These are phyloP conservation scores for Malurus leucopterus DNA, from an alignment of 2,797 vertebrate genomes.

Conservation along the genomic window DNA sequence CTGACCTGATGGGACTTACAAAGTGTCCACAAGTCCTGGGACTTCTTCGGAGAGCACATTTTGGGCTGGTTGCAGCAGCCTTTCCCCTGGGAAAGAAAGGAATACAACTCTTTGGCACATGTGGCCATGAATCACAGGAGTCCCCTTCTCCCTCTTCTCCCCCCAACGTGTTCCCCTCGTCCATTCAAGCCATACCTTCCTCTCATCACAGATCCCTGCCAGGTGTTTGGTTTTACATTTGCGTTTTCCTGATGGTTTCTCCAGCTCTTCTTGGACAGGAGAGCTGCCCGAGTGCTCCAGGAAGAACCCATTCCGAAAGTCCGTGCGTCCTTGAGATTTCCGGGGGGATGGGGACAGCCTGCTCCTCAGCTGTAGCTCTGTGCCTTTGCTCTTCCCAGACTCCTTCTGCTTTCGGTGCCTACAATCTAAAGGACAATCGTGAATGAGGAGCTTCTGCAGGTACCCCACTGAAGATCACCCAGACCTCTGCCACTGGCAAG, in stretches of 20 bases:
- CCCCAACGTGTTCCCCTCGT: background rate
- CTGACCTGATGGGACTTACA: slow-evolving; percentile 69
- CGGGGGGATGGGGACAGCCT: slow-evolving; percentile 62
- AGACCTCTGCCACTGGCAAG: background rate
- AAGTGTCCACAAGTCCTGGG: slow-evolving; percentile 67
- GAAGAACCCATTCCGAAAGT: slow-evolving; percentile 73
- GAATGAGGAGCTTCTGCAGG: background rate
- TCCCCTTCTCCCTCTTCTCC: background rate
- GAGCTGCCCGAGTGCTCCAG: slow-evolving; percentile 73
- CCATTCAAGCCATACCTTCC: slow-evolving; percentile 56
- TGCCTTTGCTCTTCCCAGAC: slow-evolving; percentile 37
- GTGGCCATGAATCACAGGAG: accelerated
- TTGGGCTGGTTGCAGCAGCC: slow-evolving; percentile 76
- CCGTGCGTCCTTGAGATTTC: slow-evolving; percentile 65
- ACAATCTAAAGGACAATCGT: slow-evolving; percentile 54
- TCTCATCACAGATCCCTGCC: slow-evolving; percentile 70
- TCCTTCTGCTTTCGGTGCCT: slow-evolving; percentile 73
- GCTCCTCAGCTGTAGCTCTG: slow-evolving; percentile 68
- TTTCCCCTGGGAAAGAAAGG: slow-evolving; percentile 75
- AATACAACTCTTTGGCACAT: background rate
- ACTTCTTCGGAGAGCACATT: slow-evolving; percentile 69
- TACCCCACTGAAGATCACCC: background rate
- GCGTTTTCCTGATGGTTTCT: slow-evolving; percentile 95
- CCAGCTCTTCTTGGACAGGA: slow-evolving; percentile 73
- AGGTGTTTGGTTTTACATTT: slow-evolving; percentile 98